Evolutionary conservation across 2,888 invertebrate species (phyloP).

Genomic region (Stratiomys singularior): DNA sequence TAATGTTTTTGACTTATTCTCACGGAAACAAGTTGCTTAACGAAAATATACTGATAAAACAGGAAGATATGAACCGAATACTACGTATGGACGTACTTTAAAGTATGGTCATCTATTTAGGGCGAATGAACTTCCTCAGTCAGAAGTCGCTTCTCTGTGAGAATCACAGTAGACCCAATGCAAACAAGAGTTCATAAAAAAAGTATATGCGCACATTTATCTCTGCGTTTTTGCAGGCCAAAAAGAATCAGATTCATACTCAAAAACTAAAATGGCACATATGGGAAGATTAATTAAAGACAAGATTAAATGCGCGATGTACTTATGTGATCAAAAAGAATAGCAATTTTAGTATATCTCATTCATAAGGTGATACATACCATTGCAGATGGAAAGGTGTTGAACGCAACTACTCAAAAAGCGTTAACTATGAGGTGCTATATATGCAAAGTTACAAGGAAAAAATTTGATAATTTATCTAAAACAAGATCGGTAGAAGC

Average conservation of each 20-base stretch:
- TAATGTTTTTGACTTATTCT: too few relatives aligned
- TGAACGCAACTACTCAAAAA: not conserved
- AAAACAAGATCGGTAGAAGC: not conserved
- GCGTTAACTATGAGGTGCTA: not conserved
- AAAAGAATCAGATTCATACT: not conserved
- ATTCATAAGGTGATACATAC: not conserved
- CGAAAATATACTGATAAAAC: too few relatives aligned
- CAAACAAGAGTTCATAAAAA: too few relatives aligned
- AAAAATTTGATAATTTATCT: not conserved
- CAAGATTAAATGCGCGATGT: too few relatives aligned
- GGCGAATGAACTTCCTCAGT: too few relatives aligned
- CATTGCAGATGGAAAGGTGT: not conserved
- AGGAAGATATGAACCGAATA: too few relatives aligned
- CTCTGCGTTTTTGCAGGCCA: not conserved
- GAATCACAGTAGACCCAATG: too few relatives aligned
- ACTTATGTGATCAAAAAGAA: not conserved
- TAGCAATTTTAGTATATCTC: not conserved
- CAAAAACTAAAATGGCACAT: not conserved
- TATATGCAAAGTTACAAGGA: not conserved
- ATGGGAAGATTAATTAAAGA: not conserved
- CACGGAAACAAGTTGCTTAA: too few relatives aligned
- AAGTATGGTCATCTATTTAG: too few relatives aligned
- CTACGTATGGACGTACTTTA: too few relatives aligned
- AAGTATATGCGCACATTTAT: not conserved
- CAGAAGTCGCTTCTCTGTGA: too few relatives aligned